Base-by-base conservation (phyloP, 1,140 invertebrate species). In the Phymastichus coffea region DNA sequence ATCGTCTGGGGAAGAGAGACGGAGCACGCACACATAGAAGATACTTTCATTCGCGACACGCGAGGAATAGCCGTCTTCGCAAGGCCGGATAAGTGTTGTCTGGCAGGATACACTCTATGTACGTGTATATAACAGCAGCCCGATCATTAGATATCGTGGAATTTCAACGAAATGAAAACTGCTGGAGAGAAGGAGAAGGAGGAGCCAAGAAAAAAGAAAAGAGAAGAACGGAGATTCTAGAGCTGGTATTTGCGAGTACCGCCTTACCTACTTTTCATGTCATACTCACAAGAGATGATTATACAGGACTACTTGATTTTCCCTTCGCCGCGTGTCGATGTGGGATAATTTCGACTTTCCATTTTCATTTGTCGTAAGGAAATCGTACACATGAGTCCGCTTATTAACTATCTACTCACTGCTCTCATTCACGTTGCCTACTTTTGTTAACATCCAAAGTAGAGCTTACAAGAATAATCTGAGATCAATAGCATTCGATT, bases 41-140 rank as follows among this genome's bases (percentile, higher is more conserved):
- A 74, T 78, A 80, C 78, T 80, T 80, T 80, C 78, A 80, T 80
- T 80, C 72, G 73, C 66, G 72, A 77, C 76, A 79, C 77, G 76
- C 78, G 70, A 79, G 67, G 26, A 20, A 33, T 33, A 33, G 6
- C 12, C 28, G 12, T 33, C 6, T 15, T 25, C n/a, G 17, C 66
- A 54, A 48, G 52, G 68, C 56, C 62, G 77, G 52, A 66, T 71
- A 79, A 78, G 64, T 79, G 25, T 79, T 77, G 76, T 76, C 77
- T 64, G 54, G 25, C 35, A 65, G 61, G 63, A 67, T 68, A 61
- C 40, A 49, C 47, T 44, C 10, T n/a, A 28, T 12, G 25, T 7
- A n/a, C 46, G 33, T 43, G 19, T 6, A 17, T 40, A 12, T 40
- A 26, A n/a, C n/a, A 38, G 14, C n/a, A 10, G 8, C 17, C 4